Percentiles rank a stretch among this genome's conserved stretches.
Conservation (phyloP, 30 jellyfish, hydroid and myxozoan species). For the Sanderia malayensis region DNA sequence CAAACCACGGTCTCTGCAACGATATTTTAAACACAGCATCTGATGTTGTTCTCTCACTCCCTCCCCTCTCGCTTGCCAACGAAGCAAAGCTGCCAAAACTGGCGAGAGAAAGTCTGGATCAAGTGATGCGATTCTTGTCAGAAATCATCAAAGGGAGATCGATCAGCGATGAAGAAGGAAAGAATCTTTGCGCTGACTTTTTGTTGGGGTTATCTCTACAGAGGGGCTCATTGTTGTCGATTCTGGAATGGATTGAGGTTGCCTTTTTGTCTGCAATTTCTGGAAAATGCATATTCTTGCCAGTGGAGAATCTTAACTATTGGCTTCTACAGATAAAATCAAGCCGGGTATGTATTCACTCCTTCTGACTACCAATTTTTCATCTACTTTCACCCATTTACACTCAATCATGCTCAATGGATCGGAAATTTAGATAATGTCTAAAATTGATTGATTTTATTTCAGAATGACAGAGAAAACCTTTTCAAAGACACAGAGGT, state of each 20-base stretch:
- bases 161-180: slow-evolving; percentile 16
- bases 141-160: slow-evolving; percentile 33
- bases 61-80: slow-evolving; percentile 81
- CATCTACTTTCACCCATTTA: too few relatives aligned
- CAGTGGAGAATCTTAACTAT: slow-evolving; percentile 1
- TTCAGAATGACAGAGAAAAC: slow-evolving; percentile 1
- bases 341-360: slow-evolving; percentile 21
- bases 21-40: slow-evolving; percentile 72
- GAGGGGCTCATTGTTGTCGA: slow-evolving; percentile 57
- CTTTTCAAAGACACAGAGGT: background rate
- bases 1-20: slow-evolving; percentile 42
- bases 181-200: slow-evolving; percentile 55
- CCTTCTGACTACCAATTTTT: background rate
- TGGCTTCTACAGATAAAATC: slow-evolving; percentile 33
- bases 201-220: slow-evolving; percentile 72
- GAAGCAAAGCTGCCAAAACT: slow-evolving; percentile 71
- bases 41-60: slow-evolving; percentile 51
- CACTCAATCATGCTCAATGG: too few relatives aligned
- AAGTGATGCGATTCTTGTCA: slow-evolving; percentile 50
- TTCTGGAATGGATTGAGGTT: slow-evolving; percentile 82
- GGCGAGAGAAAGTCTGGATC: slow-evolving; percentile 65
- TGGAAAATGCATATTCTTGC: slow-evolving; percentile 10
- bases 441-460: too few relatives aligned
- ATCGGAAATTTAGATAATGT: too few relatives aligned
- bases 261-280: slow-evolving; percentile 29